These are phyloP conservation scores for Myotis pilosus DNA, from an alignment of 2,797 vertebrate genomes.

Conservation along the genomic window DNA sequence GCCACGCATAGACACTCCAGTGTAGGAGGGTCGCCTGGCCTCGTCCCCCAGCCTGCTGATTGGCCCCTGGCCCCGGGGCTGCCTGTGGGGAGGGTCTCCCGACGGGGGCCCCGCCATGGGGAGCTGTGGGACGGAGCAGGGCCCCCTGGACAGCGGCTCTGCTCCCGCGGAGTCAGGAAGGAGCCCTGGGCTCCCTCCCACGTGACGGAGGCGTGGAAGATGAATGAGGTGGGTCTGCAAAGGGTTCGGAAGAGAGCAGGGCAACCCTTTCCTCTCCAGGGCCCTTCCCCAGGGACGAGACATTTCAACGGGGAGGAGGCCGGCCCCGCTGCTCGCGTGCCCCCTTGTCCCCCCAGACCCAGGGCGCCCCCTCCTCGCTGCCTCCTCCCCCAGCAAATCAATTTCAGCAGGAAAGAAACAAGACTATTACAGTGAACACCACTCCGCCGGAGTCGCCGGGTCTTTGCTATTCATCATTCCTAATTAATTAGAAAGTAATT, in stretches of 20 bases:
- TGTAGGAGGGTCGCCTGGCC: background rate
- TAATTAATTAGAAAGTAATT: slow-evolving; percentile 84
- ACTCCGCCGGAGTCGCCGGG: slow-evolving; percentile 46
- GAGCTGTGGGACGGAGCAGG: background rate
- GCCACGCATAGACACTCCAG: accelerated
- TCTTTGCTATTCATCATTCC: slow-evolving; percentile 80
- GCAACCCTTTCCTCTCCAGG: background rate
- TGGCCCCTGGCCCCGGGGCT: accelerated
- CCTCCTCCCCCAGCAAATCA: slow-evolving; percentile 66
- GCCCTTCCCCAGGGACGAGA: background rate
- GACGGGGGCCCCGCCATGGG: accelerated
- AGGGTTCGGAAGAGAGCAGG: background rate
- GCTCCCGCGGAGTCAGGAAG: background rate
- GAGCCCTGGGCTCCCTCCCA: background rate
- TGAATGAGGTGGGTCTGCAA: background rate
- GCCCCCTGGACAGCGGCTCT: background rate
- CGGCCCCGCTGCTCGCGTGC: background rate
- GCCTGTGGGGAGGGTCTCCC: background rate
- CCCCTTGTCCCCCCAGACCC: background rate
- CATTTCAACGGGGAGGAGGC: background rate
- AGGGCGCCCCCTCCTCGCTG: background rate
- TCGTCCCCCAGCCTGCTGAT: background rate
- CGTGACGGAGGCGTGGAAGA: background rate
- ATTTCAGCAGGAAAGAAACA: slow-evolving; percentile 57
- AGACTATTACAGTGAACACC: slow-evolving; percentile 52